Base-by-base conservation (phyloP, 2,888 invertebrate species). In the Perdita meconis region DNA sequence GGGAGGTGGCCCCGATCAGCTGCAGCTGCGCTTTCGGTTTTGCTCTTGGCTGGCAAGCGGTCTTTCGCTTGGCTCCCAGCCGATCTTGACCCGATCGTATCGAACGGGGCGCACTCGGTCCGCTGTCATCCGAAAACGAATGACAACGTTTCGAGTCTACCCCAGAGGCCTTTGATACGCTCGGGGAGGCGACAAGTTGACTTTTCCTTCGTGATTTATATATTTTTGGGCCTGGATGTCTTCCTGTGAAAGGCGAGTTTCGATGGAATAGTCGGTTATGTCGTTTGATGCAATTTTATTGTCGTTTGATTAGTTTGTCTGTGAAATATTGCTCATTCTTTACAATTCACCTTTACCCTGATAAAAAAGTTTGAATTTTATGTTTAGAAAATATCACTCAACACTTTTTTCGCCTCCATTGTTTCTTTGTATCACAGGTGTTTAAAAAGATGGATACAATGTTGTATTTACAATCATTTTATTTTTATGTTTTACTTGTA, bases 81-180 rank as follows among this genome's bases (percentile, higher is more conserved):
- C 77, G 86, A 86, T 87, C 86, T 87, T 86, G 86, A 87, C 86
- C 86, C 86, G 87, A 87, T 87, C 86, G 82, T 84, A 84, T 84
- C 84, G 80, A 84, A 84, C 81, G 65, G 68, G 72, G 67, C 59
- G 42, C 80, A 74, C 63, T 68, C 83, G 79, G 73, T 65, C 84
- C 78, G 80, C 85, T 83, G 85, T 86, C 86, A 82, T 87, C 76
- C 86, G 78, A 78, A 78, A 81, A 82, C 82, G 85, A 81, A 85
- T 84, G 86, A 86, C 84, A 84, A 64, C 75, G 69, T 50, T n/a
- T 53, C 80, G 64, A 55, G 36, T 70, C 69, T 75, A 50, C 69
- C 50, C 61, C 59, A 74, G 69, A 72, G 82, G 74, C 82, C 64
- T 10, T 12, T 24, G 36, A 56, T 69, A 51, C 70, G 64, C 78